Base-by-base conservation (phyloP, 2,113 vertebrate species). In the Misgurnus anguillicaudatus region DNA sequence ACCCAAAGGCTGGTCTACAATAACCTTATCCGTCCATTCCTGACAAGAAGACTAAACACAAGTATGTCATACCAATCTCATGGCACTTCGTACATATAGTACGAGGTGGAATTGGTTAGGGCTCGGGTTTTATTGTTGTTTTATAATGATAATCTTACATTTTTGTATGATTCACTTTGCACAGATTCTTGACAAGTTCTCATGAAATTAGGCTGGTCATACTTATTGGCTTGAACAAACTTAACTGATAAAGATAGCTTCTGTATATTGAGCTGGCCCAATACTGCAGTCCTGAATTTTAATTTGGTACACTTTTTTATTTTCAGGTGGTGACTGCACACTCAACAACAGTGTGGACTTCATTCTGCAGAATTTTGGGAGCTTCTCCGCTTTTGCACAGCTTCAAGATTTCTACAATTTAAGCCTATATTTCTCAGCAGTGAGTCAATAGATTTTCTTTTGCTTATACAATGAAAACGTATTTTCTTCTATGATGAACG, bases 301-400 rank as follows among this genome's bases (percentile, higher is more conserved):
- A 21, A 9, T 8, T 39, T 72, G 39, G 24, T 31, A 31, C 67
- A 38, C 17, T 9, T 13, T 17, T 48, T 31, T 51, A 1, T 5
- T 53, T 75, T 64, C 31, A 76, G 74, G 60, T 64, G 17, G 13
- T 16, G 61, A 64, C 17, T 76, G 74, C 31, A 64, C 73, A 9
- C 19, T 76, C 45, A 53, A 14, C 31, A 76, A 53, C 74, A 76
- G 74, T 9, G n/a, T 9, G 6, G 24, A 76, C 47, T 76, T 53
- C 74, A 41, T 76, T 10, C 21, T 5, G 74, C 41, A 41, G 45
- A 76, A 76, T 45, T 65, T 76, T 39, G 74, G 74, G 42, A 21
- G 3, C 17, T 76, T 53, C 17, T 76, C 61, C 19, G 3, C 0
- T 0, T 39, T 21, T 2, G 60, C 31, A 5, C 24, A 2, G 17